Evolutionary conservation across 1,140 invertebrate species (phyloP), one percentile per base, ranked within the genome.

Genomic region (Arctopsyche grandis): DNA sequence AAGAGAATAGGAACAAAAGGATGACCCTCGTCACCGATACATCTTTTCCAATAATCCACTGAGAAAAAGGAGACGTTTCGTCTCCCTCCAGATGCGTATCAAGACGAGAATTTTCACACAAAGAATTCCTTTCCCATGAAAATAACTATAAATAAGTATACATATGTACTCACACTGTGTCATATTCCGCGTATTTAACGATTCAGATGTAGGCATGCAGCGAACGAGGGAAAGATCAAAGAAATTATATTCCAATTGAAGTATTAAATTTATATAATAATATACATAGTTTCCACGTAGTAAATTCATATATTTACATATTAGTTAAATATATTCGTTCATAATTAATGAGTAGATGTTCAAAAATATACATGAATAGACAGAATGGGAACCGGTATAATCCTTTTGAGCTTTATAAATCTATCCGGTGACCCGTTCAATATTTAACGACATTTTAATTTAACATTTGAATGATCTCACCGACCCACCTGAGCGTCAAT

Each of bases 361-460:
- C 29, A 38, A 38, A 38, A 38, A 7, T 38, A 38, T 38, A 38
- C 29, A 38, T 7, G 29, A 7, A 7, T 38, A 38, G 29, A n/a
- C n/a, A 38, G 29, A 4, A 38, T 38, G 7, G 3, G 29, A 38
- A 38, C 29, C 3, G 29, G 29, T 38, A 38, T 38, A 38, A 38
- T 38, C 48, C 16, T 52, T 52, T 52, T 52, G 48, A 52, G 48
- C 16, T 52, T 19, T 21, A 48, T 71, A 74, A 74, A 74, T 74
- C 16, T 7, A 74, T 24, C 14, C 71, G 21, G 71, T 58, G 71
- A 74, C 71, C 71, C 71, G 43, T 74, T 74, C 71, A 74, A 74
- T 74, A 74, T 74, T 74, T 74, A 56, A 74, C 71, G 71, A 74
- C 71, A 74, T 74, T 74, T 74, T 74, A 52, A 74, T 74, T 74